Conservation (phyloP, 2,888 invertebrate species). For the Drosophila anomalata region DNA sequence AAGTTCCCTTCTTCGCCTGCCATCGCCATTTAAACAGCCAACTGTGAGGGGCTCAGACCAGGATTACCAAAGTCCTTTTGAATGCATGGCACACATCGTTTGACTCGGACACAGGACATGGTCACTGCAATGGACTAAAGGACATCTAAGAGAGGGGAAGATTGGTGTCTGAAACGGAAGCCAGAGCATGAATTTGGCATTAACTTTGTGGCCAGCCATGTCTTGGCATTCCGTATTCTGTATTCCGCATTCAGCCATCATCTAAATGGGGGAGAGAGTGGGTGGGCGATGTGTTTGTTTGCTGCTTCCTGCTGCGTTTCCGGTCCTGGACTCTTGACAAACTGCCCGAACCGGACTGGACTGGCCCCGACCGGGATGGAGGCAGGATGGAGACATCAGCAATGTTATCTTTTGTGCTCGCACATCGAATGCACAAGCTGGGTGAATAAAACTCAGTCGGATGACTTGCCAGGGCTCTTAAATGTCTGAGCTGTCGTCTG, state of each 20-base stretch:
- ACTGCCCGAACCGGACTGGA: constrained; percentile 44
- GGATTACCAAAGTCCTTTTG: constrained; percentile 63
- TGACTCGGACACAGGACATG: constrained; percentile 16
- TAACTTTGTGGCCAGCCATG: constrained; percentile 62
- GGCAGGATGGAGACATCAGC: constrained; percentile 4
- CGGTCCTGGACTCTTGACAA: constrained; percentile 58
- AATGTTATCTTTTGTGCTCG: constrained; percentile 28
- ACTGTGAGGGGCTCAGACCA: constrained; percentile 31
- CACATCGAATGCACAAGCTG: constrained; percentile 26
- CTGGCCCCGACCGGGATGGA: constrained; percentile 8
- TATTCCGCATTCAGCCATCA: constrained; percentile 6
- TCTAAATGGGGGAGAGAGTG: background rate
- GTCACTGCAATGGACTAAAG: constrained; percentile 23
- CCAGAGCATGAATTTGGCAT: constrained; percentile 64
- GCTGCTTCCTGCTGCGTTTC: constrained; percentile 38
- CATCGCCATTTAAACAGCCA: background rate
- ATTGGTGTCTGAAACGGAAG: constrained; percentile 24
- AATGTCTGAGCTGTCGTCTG: constrained; percentile 25
- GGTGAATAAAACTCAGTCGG: constrained; percentile 14
- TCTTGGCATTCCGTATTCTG: constrained; percentile 49
- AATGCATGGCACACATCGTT: constrained; percentile 53
- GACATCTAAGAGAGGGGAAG: background rate
- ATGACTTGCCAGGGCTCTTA: constrained; percentile 25
- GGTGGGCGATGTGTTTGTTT: constrained; percentile 16
- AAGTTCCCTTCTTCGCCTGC: background rate